Evolutionary conservation across 1,140 invertebrate genomes (phyloP), one percentile per base, ranked within the genome.

Genomic region (Telenomus remus): DNA sequence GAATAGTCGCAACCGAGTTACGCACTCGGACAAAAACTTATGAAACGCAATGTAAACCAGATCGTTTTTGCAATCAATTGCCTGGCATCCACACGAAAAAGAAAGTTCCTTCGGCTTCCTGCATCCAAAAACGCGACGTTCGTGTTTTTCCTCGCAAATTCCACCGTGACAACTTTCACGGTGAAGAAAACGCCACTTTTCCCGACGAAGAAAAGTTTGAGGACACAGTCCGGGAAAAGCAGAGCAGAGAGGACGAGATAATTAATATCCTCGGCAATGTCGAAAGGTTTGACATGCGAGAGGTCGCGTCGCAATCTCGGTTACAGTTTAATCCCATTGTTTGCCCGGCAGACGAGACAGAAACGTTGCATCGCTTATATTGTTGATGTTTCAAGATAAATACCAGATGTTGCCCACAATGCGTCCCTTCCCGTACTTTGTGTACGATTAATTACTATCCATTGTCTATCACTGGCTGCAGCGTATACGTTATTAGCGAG

Each of bases 351-450:
- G 56, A 70, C 68, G 56, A 66, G 60, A 53, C 68, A 44, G 73
- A 76, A 63, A 43, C 64, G 53, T 53, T 64, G 63, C 60, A 65
- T 63, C 49, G 65, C 61, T 70, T 79, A 79, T 80, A 84, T 83
- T 83, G 82, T 83, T 82, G 77, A 80, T 83, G 79, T 83, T 82
- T 79, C 81, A 81, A 85, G 83, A 85, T 85, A 84, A 85, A 82
- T 85, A 84, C 80, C 82, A 81, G 81, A 83, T 83, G 81, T 76
- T 75, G 68, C 68, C 70, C 79, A 83, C 83, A 85, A 84, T 84
- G 66, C 81, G 19, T 70, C 60, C 79, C 79, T 66, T 71, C 75
- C 69, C 78, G 79, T 81, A 84, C 79, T 84, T 83, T 82, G 83
- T 84, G 81, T 83, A 80, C 80, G 82, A 85, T 85, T 85, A 85